These are phyloP conservation scores for Galerucella nymphaeae DNA, from an alignment of 2,888 invertebrate species.

Conservation along the genomic window DNA sequence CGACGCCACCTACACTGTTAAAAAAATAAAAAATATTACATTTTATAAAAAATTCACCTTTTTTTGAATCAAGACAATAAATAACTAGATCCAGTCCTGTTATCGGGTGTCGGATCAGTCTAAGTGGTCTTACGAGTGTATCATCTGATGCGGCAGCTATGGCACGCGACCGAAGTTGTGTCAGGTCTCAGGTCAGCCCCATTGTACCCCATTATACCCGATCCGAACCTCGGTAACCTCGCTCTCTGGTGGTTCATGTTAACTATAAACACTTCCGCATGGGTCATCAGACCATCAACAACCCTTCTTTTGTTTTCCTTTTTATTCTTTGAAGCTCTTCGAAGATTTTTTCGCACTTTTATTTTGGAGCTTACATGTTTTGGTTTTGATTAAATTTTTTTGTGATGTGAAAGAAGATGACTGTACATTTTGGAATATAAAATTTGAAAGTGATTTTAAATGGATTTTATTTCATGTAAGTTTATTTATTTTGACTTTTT, in stretches of 20 bases:
- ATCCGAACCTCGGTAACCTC: slow-evolving; percentile 42
- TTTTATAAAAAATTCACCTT: background rate
- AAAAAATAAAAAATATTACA: too few species aligned
- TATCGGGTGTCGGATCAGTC: slow-evolving; percentile 47
- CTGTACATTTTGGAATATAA: background rate
- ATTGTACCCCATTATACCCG: slow-evolving; percentile 47
- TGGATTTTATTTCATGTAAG: background rate
- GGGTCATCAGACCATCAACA: slow-evolving; percentile 57
- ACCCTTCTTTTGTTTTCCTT: slow-evolving; percentile 36
- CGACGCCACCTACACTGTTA: too few species aligned
- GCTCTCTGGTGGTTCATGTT: slow-evolving; percentile 22
- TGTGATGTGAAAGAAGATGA: background rate
- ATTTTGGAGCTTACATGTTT: background rate
- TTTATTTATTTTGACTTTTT: background rate
- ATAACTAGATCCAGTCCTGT: slow-evolving; percentile 44
- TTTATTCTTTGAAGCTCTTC: background rate
- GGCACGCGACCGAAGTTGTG: slow-evolving; percentile 59
- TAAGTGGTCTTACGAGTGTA: slow-evolving; percentile 50
- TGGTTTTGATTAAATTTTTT: background rate
- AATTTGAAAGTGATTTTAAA: slow-evolving; percentile 4
- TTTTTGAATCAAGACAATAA: background rate
- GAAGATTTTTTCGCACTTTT: slow-evolving; percentile 7
- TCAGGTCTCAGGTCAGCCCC: slow-evolving; percentile 63
- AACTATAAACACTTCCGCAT: slow-evolving; percentile 59
- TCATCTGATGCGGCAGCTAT: slow-evolving; percentile 29